Evolutionary conservation across 1,140 invertebrate species (phyloP).

Genomic region (Colletes gigas): DNA sequence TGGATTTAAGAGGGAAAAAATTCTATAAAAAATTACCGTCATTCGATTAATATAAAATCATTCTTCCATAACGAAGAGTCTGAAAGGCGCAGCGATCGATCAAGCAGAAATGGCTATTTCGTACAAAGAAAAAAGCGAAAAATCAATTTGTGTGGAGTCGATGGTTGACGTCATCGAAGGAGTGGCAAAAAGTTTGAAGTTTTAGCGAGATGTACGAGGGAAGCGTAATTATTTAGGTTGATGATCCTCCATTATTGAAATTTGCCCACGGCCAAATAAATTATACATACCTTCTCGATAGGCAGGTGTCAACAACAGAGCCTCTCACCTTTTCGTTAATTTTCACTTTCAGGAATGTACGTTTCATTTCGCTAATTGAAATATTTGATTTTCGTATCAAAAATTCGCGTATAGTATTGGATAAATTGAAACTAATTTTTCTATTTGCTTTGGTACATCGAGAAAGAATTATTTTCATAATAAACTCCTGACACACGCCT

Average conservation of each 20-base stretch:
- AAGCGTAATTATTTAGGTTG: neutral
- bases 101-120: neutral
- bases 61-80: neutral
- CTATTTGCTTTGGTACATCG: too few relatives aligned
- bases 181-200: neutral
- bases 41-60: neutral
- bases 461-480: too few relatives aligned
- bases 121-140: neutral
- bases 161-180: neutral
- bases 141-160: neutral
- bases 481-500: too few relatives aligned
- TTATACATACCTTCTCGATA: slow-evolving; percentile 11
- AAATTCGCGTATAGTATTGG: neutral
- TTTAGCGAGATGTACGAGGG: neutral
- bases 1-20: neutral
- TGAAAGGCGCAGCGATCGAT: neutral
- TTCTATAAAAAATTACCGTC: neutral
- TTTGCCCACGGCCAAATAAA: slow-evolving; percentile 30
- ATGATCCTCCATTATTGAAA: neutral
- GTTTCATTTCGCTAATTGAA: neutral
- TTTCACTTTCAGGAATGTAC: neutral
- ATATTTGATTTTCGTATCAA: neutral
- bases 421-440: too few relatives aligned
- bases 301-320: slow-evolving; percentile 26
- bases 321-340: slow-evolving; percentile 1